phyloP scores from a whole-genome alignment of 2,888 invertebrate genomes.

The Ischnus inquisitorius region DNA sequence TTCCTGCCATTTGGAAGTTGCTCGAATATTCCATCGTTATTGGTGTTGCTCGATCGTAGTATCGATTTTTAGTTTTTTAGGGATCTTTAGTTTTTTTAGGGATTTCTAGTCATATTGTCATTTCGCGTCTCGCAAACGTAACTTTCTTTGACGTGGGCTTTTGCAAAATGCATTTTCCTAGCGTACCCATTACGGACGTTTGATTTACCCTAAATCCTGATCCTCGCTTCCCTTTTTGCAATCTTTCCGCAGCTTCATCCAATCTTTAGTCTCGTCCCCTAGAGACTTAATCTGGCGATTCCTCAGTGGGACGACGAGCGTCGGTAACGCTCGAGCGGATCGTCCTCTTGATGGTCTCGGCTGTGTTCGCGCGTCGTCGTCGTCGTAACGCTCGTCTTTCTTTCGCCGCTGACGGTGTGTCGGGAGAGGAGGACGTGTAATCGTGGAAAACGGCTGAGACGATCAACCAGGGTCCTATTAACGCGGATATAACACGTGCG shows the following conservation, averaged over 20 bases:
- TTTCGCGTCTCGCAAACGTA: constrained; percentile 20
- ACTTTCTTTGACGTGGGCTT: background rate
- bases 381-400: constrained; percentile 59
- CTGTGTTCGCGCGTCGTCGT: constrained; percentile 40
- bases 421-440: constrained; percentile 56
- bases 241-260: constrained; percentile 58
- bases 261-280: constrained; percentile 54
- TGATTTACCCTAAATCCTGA: constrained; percentile 58
- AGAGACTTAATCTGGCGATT: constrained; percentile 53
- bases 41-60: too few relatives aligned
- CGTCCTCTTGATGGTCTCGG: constrained; percentile 45
- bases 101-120: constrained; percentile 1
- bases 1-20: background rate
- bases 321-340: constrained; percentile 37
- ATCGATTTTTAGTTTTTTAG: too few relatives aligned
- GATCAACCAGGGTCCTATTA: constrained; percentile 60
- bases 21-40: background rate
- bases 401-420: constrained; percentile 20
- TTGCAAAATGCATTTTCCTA: constrained; percentile 9
- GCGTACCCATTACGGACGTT: constrained; percentile 37
- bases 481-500: constrained; percentile 54
- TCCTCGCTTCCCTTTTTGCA: constrained; percentile 41
- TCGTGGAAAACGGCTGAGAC: constrained; percentile 57
- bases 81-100: background rate
- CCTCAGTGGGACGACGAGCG: constrained; percentile 48